These are phyloP conservation scores for Sarcophaga variegata DNA, from an alignment of 2,888 invertebrate genomes.

Conservation along the genomic window DNA sequence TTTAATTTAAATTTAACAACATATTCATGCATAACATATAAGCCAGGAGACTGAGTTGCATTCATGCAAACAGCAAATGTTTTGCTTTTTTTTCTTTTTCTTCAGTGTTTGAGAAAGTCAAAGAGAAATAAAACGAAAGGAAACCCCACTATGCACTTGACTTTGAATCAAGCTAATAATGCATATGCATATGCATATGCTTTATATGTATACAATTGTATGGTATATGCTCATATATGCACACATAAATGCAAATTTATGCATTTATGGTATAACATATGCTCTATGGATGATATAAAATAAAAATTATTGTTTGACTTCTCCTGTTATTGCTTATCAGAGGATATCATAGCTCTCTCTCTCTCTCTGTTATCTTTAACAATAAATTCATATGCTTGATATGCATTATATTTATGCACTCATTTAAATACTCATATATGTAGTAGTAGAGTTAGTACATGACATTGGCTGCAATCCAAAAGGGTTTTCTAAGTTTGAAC, in stretches of 20 bases:
- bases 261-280: neutral
- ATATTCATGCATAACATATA: constrained; percentile 29
- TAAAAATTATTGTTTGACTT: neutral
- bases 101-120: neutral
- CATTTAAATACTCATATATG: neutral
- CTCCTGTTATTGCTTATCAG: neutral
- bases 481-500: neutral
- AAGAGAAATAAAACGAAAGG: neutral
- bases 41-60: neutral
- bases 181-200: neutral
- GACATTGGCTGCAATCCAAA: neutral
- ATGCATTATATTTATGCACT: neutral
- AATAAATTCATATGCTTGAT: neutral
- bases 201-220: neutral
- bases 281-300: neutral
- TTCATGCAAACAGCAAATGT: neutral
- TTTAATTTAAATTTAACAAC: constrained; percentile 39
- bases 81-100: too few species aligned
- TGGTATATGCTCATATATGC: neutral
- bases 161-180: constrained; percentile 10
- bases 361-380: too few species aligned
- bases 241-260: neutral
- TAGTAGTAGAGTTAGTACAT: neutral
- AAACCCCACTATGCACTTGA: neutral
- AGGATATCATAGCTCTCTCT: too few species aligned